These are phyloP conservation scores for Caligus rogercresseyi DNA, from an alignment of 1,140 invertebrate genomes.

Conservation along the genomic window DNA sequence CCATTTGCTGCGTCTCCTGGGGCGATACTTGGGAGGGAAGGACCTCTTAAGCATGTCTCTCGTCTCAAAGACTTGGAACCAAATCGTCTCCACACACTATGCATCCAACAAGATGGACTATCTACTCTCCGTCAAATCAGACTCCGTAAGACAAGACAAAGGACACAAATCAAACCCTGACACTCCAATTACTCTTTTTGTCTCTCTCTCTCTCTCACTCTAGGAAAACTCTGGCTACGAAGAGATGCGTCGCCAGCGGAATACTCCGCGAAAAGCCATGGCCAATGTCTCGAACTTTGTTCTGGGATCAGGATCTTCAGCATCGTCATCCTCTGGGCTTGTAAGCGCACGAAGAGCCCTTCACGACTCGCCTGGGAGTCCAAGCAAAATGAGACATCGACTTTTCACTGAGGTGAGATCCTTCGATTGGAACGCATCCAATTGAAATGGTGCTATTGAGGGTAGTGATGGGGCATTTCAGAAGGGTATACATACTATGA, in stretches of 20 bases:
- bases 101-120: background rate
- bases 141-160: background rate
- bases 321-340: background rate
- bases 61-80: background rate
- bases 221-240: constrained; percentile 2
- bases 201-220: background rate
- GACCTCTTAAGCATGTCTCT: background rate
- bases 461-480: too few relatives aligned
- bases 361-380: background rate
- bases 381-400: constrained; percentile 9
- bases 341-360: background rate
- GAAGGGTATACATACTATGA: too few relatives aligned
- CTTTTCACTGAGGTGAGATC: constrained; percentile 3
- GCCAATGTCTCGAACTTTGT: constrained; percentile 2
- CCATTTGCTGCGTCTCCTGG: background rate
- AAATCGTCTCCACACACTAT: background rate
- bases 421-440: too few relatives aligned
- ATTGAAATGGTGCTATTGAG: too few relatives aligned
- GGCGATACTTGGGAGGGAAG: background rate
- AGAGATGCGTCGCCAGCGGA: background rate
- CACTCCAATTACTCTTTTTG: background rate
- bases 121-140: background rate
- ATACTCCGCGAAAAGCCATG: constrained; percentile 7
- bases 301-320: background rate
- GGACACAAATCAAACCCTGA: background rate